These are phyloP conservation scores for Macropus fuliginosus DNA, from an alignment of 2,797 vertebrate genomes.

Conservation along the genomic window DNA sequence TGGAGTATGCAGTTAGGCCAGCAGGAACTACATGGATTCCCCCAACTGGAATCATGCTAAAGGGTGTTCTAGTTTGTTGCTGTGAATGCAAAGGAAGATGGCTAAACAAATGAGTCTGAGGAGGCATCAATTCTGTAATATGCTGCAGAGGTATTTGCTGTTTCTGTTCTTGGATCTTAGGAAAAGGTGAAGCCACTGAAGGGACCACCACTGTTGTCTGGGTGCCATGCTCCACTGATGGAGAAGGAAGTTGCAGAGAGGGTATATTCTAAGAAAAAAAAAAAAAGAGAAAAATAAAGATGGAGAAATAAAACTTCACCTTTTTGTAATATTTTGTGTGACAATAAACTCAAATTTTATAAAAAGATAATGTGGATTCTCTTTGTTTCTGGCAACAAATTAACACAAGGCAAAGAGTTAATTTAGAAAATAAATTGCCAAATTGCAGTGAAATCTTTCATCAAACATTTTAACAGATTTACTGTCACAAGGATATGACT, in stretches of 20 bases:
- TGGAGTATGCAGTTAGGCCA: constrained; percentile 93
- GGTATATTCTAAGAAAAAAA: constrained; percentile 70
- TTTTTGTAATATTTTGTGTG: fast-evolving
- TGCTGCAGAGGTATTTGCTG: constrained; percentile 80
- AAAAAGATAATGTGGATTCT: background rate
- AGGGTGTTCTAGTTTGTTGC: constrained; percentile 90
- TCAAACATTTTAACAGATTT: background rate
- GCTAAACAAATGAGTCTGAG: constrained; percentile 93
- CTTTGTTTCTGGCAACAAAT: constrained; percentile 13
- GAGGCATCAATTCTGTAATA: constrained; percentile 76
- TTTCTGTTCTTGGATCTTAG: constrained; percentile 81
- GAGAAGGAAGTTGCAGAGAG: constrained; percentile 67
- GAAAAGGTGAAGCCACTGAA: constrained; percentile 53
- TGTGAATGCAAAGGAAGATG: constrained; percentile 98
- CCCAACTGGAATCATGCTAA: constrained; percentile 93
- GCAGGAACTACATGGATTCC: constrained; percentile 96
- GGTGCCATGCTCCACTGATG: constrained; percentile 84
- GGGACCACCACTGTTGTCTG: constrained; percentile 76
- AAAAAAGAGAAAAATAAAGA: constrained; percentile 60
- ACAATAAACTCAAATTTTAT: background rate
- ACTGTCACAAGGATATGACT: background rate
- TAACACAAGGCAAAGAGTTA: background rate
- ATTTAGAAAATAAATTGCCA: background rate
- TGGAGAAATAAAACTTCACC: background rate
- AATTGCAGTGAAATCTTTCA: background rate